Conservation (phyloP, 1,140 invertebrate species). For the Nasonia vitripennis region DNA sequence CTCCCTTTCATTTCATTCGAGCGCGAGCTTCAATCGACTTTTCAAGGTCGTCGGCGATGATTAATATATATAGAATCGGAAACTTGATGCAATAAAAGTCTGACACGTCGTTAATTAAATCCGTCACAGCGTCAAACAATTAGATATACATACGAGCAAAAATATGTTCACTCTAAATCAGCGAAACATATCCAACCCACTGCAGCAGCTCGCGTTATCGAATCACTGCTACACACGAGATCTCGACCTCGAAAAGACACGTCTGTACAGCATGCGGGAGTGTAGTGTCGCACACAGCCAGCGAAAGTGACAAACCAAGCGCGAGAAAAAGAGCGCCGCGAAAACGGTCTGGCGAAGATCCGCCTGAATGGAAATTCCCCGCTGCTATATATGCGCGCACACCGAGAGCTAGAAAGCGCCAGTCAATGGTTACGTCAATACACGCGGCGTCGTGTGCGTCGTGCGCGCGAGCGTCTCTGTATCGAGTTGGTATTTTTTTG, state of each 20-base stretch:
- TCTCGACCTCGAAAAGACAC: not conserved
- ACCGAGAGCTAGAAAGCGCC: slow-evolving; percentile 35
- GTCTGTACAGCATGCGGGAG: not conserved
- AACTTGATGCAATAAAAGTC: not conserved
- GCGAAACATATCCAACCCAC: too few relatives aligned
- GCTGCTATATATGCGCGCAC: not conserved
- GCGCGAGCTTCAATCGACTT: not conserved
- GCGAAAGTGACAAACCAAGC: not conserved
- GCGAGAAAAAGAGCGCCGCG: slow-evolving; percentile 5
- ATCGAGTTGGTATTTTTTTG: not conserved
- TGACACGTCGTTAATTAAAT: not conserved
- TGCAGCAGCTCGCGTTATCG: not conserved
- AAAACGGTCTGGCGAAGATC: slow-evolving; percentile 30
- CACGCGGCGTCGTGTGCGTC: not conserved
- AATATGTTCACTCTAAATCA: too few relatives aligned
- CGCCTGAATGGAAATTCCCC: slow-evolving; percentile 55
- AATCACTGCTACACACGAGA: not conserved
- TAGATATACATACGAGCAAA: too few relatives aligned
- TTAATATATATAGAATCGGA: not conserved
- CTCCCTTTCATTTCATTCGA: not conserved
- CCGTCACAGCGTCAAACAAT: not conserved
- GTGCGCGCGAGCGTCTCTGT: too few relatives aligned
- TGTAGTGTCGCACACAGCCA: not conserved
- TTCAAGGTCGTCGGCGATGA: not conserved
- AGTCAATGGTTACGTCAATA: slow-evolving; percentile 53